Conservation (phyloP, 1,140 invertebrate genomes). For the Pogonognathellus flavescens region DNA sequence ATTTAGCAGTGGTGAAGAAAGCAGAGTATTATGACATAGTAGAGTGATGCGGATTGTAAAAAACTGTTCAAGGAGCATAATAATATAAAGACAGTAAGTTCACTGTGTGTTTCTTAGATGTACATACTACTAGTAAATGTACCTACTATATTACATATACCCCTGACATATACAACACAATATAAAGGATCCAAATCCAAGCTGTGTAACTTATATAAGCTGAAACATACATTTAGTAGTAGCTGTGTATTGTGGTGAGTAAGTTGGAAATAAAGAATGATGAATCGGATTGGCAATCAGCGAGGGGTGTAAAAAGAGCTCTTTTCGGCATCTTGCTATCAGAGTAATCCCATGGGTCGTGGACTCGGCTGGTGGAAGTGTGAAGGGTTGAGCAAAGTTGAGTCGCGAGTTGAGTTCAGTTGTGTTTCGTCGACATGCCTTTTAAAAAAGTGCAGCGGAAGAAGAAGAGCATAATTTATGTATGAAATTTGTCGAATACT, state of each 20-base stretch:
- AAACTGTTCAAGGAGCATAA: conserved; percentile 12
- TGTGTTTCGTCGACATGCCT: conserved; percentile 18
- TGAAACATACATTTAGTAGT: not conserved
- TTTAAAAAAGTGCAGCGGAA: conserved; percentile 5
- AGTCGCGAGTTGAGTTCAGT: conserved; percentile 24
- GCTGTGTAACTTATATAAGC: conserved; percentile 8
- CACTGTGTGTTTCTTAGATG: too few relatives aligned
- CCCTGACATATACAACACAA: not conserved
- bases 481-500: conserved; percentile 64
- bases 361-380: conserved; percentile 39
- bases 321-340: conserved; percentile 57
- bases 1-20: conserved; percentile 24
- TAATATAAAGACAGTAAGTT: conserved; percentile 26
- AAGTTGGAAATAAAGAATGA: conserved; percentile 62
- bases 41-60: conserved; percentile 42
- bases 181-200: not conserved
- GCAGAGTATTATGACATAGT: conserved; percentile 42
- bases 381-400: conserved; percentile 48
- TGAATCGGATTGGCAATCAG: conserved; percentile 65
- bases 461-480: conserved; percentile 61
- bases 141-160: not conserved
- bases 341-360: conserved; percentile 59
- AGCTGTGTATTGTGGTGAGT: not conserved
- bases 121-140: too few relatives aligned
- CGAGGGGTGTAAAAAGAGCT: conserved; percentile 60